Percentiles rank a stretch among this genome's conserved stretches.
Conservation (phyloP, 2,888 invertebrate species). For the Drosophila borealis region DNA sequence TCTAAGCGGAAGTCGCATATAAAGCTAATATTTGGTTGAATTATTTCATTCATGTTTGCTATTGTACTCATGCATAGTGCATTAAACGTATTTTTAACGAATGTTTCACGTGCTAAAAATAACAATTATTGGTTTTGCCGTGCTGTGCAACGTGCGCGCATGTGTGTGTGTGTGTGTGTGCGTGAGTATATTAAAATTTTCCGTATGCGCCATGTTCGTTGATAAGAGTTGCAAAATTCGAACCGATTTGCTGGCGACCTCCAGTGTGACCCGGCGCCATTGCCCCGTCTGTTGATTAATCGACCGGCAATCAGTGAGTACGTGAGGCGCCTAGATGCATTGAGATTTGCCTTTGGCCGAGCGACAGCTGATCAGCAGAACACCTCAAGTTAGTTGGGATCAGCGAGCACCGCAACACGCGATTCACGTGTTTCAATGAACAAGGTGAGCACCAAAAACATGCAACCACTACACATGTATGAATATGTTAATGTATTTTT, state of each 20-base stretch:
- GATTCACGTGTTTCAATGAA: constrained; percentile 28
- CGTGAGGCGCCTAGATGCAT: constrained; percentile 51
- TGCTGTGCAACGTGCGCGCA: neutral
- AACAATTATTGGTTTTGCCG: neutral
- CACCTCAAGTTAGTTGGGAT: constrained; percentile 1
- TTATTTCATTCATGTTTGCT: constrained; percentile 22
- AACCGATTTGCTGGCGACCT: constrained; percentile 22
- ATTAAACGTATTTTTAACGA: constrained; percentile 8
- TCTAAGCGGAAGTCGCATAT: neutral
- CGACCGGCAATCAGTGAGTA: constrained; percentile 39
- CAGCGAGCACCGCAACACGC: constrained; percentile 3
- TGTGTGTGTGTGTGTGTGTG: neutral
- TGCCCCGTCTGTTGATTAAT: constrained; percentile 19
- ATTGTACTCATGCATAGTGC: constrained; percentile 16
- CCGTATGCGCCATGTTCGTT: neutral
- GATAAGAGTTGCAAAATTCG: constrained; percentile 22
- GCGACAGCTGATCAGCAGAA: constrained; percentile 21
- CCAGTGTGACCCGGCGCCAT: constrained; percentile 19
- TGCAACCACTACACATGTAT: constrained; percentile 5
- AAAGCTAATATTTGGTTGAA: neutral
- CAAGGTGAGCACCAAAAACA: constrained; percentile 23
- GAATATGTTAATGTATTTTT: constrained; percentile 10
- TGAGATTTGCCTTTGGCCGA: constrained; percentile 28
- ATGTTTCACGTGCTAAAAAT: constrained; percentile 15
- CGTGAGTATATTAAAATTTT: neutral